phyloP scores from a whole-genome alignment of 2,888 invertebrate genomes.

The Melanargia galathea region DNA sequence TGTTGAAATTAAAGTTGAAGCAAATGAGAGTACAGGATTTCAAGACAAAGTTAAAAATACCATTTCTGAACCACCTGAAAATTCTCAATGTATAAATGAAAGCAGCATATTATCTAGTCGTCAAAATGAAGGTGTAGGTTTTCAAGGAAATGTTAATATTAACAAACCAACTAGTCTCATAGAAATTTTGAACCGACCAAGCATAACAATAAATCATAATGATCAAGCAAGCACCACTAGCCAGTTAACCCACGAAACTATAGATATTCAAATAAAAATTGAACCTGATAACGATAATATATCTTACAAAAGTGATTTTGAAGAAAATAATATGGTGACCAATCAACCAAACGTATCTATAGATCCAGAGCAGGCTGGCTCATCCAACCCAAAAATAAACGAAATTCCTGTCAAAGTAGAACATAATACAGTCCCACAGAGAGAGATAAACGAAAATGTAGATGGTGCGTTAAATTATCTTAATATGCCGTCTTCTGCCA shows the following conservation, averaged over 20 bases:
- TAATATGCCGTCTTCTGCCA: background rate
- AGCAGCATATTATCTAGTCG: background rate
- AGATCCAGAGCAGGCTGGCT: background rate
- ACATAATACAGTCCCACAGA: background rate
- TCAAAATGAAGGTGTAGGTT: background rate
- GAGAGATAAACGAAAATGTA: background rate
- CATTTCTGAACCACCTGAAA: conserved; percentile 1
- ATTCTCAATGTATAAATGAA: background rate
- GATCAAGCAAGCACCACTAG: background rate
- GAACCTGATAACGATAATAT: background rate
- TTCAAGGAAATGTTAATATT: background rate
- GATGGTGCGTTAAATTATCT: background rate
- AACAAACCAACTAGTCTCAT: conserved; percentile 15
- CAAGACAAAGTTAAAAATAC: background rate
- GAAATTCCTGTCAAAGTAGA: conserved; percentile 6
- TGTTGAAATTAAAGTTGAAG: conserved; percentile 13
- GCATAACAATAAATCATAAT: background rate
- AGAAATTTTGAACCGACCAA: conserved; percentile 17
- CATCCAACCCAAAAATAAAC: background rate
- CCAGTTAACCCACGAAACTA: no score
- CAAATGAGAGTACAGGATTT: background rate
- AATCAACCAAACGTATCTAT: background rate
- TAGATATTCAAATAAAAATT: conserved; percentile 8
- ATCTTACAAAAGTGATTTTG: background rate
- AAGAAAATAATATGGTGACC: background rate